Base-by-base conservation (phyloP, 1,140 invertebrate genomes). In the Drosophila nebulosa region DNA sequence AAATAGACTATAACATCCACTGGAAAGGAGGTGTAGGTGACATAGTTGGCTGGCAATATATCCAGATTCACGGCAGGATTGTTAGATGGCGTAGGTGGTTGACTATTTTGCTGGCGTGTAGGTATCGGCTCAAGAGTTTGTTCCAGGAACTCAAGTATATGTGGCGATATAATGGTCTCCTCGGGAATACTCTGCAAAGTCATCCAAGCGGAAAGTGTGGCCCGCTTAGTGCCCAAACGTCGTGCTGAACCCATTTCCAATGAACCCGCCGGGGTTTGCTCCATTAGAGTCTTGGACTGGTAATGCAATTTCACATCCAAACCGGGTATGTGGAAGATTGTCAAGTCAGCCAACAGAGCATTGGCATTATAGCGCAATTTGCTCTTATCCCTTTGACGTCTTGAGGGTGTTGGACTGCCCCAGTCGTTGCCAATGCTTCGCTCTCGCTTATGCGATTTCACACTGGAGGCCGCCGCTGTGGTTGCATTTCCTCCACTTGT, bases 1-100 rank as follows among this genome's bases (percentile, higher is more conserved):
- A 99, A 98, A 92, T 99, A 99, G 5, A 99, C 98, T 77, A 99
- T 97, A 7, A 99, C 97, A 93, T 99, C 98, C 0, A 99, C 98
- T 0, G 98, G 98, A 90, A 99, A 99, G 64, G 97, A 98, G 9
- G 97, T 96, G 86, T 97, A 97, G 5, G 79, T 81, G 64, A 95
- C 96, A 90, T 97, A 96, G 90, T 96, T 96, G 4, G 95, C 95
- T 1, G 94, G 93, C 3, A 94, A 92, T 12, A 93, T 93, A 67
- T 93, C 94, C 62, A 93, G 85, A 65, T 93, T 92, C 0, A 92
- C 91, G 0, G 79, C 70, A 0, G 81, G 42, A 27, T 85, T 89
- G 2, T 78, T 78, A 4, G 91, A 89, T 3, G 88, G 78, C 2
- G 89, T 90, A 2, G 72, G 73, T 0, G 90, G 75, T 2, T 77